These are phyloP conservation scores for Cercocebus atys DNA, from an alignment of 2,113 vertebrate genomes.

Conservation along the genomic window DNA sequence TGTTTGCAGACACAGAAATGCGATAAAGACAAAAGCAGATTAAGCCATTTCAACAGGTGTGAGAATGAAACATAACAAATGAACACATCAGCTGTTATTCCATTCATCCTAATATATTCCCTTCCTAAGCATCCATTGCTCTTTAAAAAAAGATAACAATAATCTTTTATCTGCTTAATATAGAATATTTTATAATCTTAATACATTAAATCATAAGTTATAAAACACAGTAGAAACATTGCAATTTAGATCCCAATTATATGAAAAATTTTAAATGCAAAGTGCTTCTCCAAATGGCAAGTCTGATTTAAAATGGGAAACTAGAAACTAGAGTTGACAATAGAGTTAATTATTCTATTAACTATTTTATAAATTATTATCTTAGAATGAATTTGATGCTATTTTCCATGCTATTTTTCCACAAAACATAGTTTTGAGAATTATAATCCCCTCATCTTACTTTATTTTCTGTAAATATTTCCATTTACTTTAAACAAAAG, in stretches of 20 bases:
- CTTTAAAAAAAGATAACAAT: not conserved
- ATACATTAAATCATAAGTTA: not conserved
- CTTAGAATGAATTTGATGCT: not conserved
- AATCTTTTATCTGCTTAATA: not conserved
- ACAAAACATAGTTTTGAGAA: not conserved
- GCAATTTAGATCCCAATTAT: not conserved
- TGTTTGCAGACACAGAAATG: not conserved
- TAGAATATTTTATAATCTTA: not conserved
- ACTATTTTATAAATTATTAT: not conserved
- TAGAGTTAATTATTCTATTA: not conserved
- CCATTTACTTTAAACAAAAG: not conserved
- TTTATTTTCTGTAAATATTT: not conserved
- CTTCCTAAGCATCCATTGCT: not conserved
- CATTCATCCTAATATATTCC: no score
- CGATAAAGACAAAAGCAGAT: not conserved
- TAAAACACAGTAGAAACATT: not conserved
- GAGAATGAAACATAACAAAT: not conserved
- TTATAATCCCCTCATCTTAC: not conserved
- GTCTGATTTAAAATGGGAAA: not conserved
- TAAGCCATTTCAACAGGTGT: conserved; percentile 36
- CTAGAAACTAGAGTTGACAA: not conserved
- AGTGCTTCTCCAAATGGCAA: not conserved
- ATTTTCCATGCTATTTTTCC: not conserved
- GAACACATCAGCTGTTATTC: not conserved
- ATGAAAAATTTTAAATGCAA: not conserved